Conservation (phyloP, 2,888 invertebrate genomes). For the Leptothorax acervorum region DNA sequence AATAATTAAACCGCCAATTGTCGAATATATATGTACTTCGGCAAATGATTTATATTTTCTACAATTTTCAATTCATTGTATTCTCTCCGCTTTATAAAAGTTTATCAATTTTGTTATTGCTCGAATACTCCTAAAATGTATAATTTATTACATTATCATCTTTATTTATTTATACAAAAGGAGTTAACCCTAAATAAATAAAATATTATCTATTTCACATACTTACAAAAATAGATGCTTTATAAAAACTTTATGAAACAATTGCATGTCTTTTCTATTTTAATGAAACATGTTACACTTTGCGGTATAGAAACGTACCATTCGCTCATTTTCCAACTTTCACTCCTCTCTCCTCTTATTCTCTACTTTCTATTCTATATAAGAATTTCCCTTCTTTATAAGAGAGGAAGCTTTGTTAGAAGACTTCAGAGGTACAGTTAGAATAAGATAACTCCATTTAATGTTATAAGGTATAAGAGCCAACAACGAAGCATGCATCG, state of each 20-base stretch:
- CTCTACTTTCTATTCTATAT: constrained; percentile 29
- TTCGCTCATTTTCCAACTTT: constrained; percentile 36
- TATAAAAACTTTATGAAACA: not conserved
- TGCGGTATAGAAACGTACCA: not conserved
- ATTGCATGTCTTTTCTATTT: constrained; percentile 14
- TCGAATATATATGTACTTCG: not conserved
- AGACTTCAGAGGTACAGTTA: not conserved
- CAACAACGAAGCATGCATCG: constrained; percentile 20
- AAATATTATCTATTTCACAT: not conserved
- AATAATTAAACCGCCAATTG: constrained; percentile 17
- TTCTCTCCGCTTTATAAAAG: not conserved
- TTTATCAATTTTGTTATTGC: not conserved
- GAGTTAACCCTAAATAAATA: not conserved
- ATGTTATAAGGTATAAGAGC: constrained; percentile 21
- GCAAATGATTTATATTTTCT: not conserved
- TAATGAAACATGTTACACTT: constrained; percentile 11
- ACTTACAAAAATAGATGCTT: not conserved
- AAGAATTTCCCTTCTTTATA: constrained; percentile 23
- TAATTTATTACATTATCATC: not conserved
- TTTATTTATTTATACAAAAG: not conserved
- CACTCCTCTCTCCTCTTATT: not conserved
- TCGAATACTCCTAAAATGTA: not conserved
- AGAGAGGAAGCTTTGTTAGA: constrained; percentile 1
- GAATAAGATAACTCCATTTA: constrained; percentile 33
- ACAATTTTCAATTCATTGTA: not conserved